Conservation (phyloP, 2,888 invertebrate species). For the Plutella xylostella region DNA sequence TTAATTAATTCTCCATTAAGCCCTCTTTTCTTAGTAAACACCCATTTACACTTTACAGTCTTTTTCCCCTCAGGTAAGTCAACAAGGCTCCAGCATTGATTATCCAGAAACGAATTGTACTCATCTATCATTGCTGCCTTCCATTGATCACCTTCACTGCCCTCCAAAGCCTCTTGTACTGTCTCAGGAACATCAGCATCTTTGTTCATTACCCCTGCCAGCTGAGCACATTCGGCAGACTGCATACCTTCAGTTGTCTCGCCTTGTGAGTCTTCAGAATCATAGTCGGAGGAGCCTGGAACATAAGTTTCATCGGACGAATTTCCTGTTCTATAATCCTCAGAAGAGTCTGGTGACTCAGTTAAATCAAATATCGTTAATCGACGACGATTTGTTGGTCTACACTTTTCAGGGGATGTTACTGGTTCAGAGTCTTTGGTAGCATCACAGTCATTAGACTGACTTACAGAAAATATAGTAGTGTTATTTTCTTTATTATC, state of each 20-base stretch:
- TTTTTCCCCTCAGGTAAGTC: not conserved
- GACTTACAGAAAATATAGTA: not conserved
- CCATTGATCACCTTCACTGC: not conserved
- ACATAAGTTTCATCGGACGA: not conserved
- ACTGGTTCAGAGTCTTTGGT: too few relatives aligned
- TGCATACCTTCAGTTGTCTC: not conserved
- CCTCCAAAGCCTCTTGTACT: not conserved
- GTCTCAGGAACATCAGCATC: not conserved
- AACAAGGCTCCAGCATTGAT: not conserved
- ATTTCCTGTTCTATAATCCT: not conserved
- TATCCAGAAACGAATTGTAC: not conserved
- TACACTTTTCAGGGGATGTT: not conserved
- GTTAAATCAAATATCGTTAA: too few relatives aligned
- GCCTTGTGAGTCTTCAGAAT: not conserved
- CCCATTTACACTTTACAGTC: not conserved
- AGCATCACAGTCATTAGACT: not conserved
- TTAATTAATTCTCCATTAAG: not conserved
- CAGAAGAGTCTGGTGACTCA: too few relatives aligned
- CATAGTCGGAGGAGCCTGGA: not conserved
- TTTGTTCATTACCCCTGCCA: not conserved
- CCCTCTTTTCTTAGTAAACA: not conserved
- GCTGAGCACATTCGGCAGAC: not conserved
- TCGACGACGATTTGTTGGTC: not conserved
- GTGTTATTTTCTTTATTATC: not conserved
- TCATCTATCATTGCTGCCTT: not conserved